Percentiles rank a stretch among this genome's conserved stretches.
Evolutionary conservation across 2,888 invertebrate species (phyloP).

Genomic region (Colletes collaris): DNA sequence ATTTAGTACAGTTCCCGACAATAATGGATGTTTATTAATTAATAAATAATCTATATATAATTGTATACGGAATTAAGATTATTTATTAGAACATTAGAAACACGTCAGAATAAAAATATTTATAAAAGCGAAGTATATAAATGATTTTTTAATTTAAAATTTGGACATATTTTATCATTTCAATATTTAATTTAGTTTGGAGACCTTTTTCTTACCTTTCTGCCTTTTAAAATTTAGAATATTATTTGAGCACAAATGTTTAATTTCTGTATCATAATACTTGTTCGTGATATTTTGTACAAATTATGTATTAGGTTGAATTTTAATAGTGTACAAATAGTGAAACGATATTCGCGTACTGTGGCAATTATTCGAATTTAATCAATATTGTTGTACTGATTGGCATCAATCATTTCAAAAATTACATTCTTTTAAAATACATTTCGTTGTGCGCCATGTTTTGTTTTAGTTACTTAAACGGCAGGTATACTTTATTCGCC

Average conservation of each 20-base stretch:
- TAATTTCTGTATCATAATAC: background rate
- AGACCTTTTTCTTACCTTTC: too few species aligned
- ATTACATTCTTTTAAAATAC: conserved; percentile 15
- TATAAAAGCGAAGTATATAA: too few species aligned
- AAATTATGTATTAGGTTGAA: background rate
- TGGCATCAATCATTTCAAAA: background rate
- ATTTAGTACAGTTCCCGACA: too few species aligned
- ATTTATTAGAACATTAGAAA: too few species aligned
- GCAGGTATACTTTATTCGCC: conserved; percentile 6
- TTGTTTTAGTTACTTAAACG: conserved; percentile 7
- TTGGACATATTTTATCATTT: too few species aligned
- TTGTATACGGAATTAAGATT: too few species aligned
- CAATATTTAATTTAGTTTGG: too few species aligned
- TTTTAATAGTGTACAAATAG: background rate
- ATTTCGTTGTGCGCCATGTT: background rate
- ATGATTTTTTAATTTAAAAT: too few species aligned
- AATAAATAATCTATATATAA: too few species aligned
- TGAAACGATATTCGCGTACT: background rate
- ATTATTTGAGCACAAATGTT: background rate
- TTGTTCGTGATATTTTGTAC: background rate
- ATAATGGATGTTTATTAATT: too few species aligned
- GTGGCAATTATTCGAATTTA: background rate
- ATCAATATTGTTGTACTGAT: background rate
- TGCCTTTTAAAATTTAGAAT: too few species aligned
- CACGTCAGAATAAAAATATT: too few species aligned